A percentile compares a stretch with the other conserved stretches of the same genome.
Evolutionary conservation across 2,888 invertebrate genomes (phyloP).

Genomic region (Ectemnius continuus): DNA sequence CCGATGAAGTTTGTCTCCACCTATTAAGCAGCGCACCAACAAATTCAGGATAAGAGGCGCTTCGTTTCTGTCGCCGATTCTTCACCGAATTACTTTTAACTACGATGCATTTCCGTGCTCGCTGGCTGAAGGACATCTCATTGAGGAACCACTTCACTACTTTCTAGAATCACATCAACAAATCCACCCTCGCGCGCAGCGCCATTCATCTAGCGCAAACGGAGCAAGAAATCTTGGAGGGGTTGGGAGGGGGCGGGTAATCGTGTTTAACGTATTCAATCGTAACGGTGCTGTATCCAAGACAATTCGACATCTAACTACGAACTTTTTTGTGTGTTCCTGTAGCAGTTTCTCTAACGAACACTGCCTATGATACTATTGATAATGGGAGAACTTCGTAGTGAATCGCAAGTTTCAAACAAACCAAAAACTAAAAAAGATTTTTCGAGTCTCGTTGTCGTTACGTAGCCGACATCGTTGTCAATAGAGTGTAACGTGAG

Average conservation of each 20-base stretch:
- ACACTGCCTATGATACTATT: slow-evolving; percentile 60
- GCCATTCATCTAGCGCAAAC: too few species aligned
- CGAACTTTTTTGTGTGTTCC: slow-evolving; percentile 17
- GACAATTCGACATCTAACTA: slow-evolving; percentile 28
- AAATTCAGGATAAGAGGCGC: too few species aligned
- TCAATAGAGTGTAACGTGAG: background rate
- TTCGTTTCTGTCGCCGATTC: too few species aligned
- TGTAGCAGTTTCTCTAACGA: slow-evolving; percentile 59
- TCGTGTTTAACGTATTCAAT: slow-evolving; percentile 19
- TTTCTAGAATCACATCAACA: too few species aligned
- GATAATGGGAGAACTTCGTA: slow-evolving; percentile 20
- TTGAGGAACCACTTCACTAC: too few species aligned
- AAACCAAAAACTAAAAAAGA: slow-evolving; percentile 12
- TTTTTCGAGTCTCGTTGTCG: slow-evolving; percentile 41
- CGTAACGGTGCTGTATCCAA: slow-evolving; percentile 15
- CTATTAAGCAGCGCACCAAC: too few species aligned
- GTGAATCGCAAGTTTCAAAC: slow-evolving; percentile 11
- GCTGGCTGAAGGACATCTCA: too few species aligned
- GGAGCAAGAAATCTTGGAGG: too few species aligned
- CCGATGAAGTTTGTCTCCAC: background rate
- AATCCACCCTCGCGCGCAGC: too few species aligned
- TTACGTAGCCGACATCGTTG: slow-evolving; percentile 32
- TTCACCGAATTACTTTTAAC: too few species aligned
- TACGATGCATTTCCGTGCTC: too few species aligned
- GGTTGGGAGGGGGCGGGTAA: background rate